Conservation (phyloP, 2,113 vertebrate species). For the Sisor rabdophorus region DNA sequence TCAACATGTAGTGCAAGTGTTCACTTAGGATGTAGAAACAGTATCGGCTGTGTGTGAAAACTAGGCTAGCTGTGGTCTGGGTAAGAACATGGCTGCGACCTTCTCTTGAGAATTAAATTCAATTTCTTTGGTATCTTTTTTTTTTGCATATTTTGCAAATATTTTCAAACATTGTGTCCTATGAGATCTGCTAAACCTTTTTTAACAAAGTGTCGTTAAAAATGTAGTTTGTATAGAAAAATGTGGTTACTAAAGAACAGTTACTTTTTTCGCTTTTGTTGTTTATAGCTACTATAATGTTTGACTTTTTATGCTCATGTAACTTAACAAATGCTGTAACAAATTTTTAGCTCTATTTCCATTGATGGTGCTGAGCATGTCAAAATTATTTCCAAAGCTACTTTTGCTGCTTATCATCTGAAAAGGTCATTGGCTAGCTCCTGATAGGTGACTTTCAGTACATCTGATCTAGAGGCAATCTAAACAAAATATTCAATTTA, state of each 20-base stretch:
- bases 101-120: neutral
- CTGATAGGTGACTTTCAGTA: neutral
- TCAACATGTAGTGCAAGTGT: slow-evolving; percentile 27
- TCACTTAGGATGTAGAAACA: neutral
- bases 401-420: neutral
- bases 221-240: too few species aligned
- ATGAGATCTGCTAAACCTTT: neutral
- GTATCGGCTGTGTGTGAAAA: neutral
- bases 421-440: too few species aligned
- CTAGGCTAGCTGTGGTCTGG: neutral
- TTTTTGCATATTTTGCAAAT: slow-evolving; percentile 38
- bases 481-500: neutral
- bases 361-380: neutral
- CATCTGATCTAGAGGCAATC: neutral
- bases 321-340: neutral
- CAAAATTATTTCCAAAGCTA: neutral
- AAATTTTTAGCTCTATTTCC: too few species aligned
- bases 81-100: neutral
- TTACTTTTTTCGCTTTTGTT: neutral
- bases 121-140: slow-evolving; percentile 47
- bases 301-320: too few species aligned
- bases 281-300: neutral
- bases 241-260: too few species aligned
- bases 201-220: too few species aligned
- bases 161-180: neutral